Conservation (phyloP, 2,888 invertebrate genomes). For the Cataglyphis rosenhaueri region DNA sequence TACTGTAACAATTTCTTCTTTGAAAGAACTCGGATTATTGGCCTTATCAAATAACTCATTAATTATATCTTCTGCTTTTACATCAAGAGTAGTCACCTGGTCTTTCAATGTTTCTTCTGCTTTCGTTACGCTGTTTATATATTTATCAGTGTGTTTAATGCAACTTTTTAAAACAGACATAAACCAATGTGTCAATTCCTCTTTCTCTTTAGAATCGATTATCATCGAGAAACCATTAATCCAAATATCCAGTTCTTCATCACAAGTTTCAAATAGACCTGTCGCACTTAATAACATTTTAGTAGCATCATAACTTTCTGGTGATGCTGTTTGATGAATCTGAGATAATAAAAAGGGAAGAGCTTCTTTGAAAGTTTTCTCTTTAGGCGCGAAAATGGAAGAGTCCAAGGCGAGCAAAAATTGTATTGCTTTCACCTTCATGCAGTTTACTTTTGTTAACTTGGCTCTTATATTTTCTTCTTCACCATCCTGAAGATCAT, state of each 20-base stretch:
- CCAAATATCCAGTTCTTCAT: constrained; percentile 90
- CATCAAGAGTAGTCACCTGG: constrained; percentile 57
- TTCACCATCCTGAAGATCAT: constrained; percentile 55
- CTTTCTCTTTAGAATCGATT: constrained; percentile 72
- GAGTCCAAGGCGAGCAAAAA: constrained; percentile 83
- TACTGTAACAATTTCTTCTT: background rate
- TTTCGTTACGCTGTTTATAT: constrained; percentile 72
- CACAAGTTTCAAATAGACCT: constrained; percentile 89
- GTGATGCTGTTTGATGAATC: constrained; percentile 63
- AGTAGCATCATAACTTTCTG: constrained; percentile 85
- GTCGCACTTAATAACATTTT: constrained; percentile 88
- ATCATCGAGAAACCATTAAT: constrained; percentile 86
- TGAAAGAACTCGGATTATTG: background rate
- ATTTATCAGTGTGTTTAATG: constrained; percentile 76
- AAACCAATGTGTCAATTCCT: constrained; percentile 77
- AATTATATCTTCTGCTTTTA: constrained; percentile 74
- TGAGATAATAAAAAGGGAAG: constrained; percentile 78
- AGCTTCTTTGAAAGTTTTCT: constrained; percentile 74
- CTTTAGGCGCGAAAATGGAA: constrained; percentile 79
- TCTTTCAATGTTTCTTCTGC: constrained; percentile 74
- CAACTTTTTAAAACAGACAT: constrained; percentile 73
- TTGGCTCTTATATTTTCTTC: background rate
- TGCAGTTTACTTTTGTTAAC: constrained; percentile 63
- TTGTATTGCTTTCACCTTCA: constrained; percentile 85
- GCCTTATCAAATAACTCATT: constrained; percentile 31